A percentile compares a stretch with the other conserved stretches of the same genome.
Evolutionary conservation across 2,113 vertebrate genomes (phyloP).

Genomic region (Nothobranchius furzeri): DNA sequence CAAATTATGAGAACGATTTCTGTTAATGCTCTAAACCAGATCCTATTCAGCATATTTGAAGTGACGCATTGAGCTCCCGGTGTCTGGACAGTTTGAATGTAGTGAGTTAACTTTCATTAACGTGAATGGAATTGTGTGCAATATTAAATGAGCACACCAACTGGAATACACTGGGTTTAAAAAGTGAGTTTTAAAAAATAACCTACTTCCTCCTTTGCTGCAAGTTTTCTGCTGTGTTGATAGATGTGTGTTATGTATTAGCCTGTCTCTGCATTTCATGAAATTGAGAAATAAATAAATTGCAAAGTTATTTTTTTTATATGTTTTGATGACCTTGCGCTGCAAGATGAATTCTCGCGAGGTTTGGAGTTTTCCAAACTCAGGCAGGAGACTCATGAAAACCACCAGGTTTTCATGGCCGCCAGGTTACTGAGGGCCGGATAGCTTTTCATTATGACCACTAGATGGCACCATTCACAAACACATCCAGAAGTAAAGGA

Average conservation of each 20-base stretch:
- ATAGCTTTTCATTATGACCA: conserved; percentile 16
- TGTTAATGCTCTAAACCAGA: conserved; percentile 1
- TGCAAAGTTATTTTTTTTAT: no score
- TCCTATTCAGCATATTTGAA: conserved; percentile 22
- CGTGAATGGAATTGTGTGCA: not conserved
- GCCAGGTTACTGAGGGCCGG: not conserved
- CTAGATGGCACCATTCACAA: conserved; percentile 52
- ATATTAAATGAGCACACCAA: not conserved
- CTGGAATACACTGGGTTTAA: not conserved
- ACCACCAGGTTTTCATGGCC: no score
- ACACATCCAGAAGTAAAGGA: not conserved
- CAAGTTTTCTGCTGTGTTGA: not conserved
- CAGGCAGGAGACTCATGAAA: no score
- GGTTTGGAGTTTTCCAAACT: no score
- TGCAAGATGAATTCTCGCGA: no score
- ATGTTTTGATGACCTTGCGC: no score
- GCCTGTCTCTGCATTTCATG: not conserved
- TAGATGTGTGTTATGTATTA: not conserved
- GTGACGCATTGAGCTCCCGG: no score
- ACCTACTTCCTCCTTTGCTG: not conserved
- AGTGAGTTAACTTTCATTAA: not conserved
- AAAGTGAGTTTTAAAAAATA: not conserved
- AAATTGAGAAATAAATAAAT: not conserved
- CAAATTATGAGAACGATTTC: not conserved
- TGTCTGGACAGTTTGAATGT: no score